Conservation (phyloP, 2,113 vertebrate species). For the Himantopus leucocephalus region DNA sequence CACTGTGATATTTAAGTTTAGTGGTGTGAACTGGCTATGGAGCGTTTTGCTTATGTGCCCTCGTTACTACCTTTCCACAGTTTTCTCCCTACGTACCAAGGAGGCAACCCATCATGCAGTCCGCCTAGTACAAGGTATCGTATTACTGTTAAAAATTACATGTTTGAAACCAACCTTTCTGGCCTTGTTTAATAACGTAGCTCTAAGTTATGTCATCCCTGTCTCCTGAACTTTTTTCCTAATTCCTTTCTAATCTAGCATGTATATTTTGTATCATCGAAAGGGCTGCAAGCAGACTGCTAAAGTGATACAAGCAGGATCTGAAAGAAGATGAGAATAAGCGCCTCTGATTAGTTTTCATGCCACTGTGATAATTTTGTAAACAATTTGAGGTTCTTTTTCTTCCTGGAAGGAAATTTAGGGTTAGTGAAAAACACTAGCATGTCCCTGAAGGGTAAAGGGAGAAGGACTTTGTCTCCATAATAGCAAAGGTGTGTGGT, state of each 20-base stretch:
- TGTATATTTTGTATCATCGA: accelerated
- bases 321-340: not conserved
- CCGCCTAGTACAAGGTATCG: not conserved
- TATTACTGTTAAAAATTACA: not conserved
- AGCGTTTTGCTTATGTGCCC: not conserved
- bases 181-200: not conserved
- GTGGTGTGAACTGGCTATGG: not conserved
- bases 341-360: not conserved
- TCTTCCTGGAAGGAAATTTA: not conserved
- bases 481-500: not conserved
- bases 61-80: not conserved
- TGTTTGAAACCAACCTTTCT: not conserved
- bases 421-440: not conserved
- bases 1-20: not conserved
- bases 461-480: not conserved
- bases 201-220: not conserved
- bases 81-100: not conserved
- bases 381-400: not conserved
- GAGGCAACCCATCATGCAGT: not conserved
- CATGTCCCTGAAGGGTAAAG: not conserved
- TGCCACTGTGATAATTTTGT: not conserved
- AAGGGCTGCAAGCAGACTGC: not conserved
- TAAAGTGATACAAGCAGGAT: not conserved
- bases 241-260: not conserved
- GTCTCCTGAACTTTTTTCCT: not conserved